A percentile compares a stretch with the other conserved stretches of the same genome.
Evolutionary conservation across 2,113 vertebrate species (phyloP).

Genomic region (Butorides virescens): DNA sequence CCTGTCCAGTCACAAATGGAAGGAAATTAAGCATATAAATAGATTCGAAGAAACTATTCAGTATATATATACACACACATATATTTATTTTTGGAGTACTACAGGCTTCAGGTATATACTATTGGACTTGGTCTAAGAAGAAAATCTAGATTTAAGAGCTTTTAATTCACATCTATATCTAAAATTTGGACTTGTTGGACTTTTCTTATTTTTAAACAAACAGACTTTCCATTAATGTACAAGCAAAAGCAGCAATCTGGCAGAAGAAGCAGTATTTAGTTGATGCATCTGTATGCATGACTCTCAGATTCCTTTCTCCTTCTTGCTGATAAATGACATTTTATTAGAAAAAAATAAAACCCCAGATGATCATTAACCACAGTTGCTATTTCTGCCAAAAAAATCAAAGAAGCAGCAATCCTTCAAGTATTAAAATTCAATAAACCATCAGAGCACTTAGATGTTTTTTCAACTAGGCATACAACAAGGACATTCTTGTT

Average conservation of each 20-base stretch:
- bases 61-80: background rate
- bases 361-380: background rate
- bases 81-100: background rate
- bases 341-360: background rate
- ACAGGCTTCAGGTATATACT: background rate
- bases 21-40: background rate
- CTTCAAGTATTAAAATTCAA: slow-evolving; percentile 16
- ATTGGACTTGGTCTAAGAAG: background rate
- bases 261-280: background rate
- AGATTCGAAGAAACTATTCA: background rate
- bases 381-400: slow-evolving; percentile 16
- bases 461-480: background rate
- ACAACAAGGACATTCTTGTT: background rate
- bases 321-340: slow-evolving; percentile 17
- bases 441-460: background rate
- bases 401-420: background rate
- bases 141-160: background rate
- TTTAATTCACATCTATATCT: background rate
- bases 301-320: background rate
- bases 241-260: background rate
- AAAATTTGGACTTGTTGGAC: background rate
- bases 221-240: background rate
- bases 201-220: slow-evolving; percentile 1
- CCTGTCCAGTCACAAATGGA: background rate
- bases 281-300: background rate